A percentile compares a stretch with the other conserved stretches of the same genome.
Evolutionary conservation across 2,113 vertebrate species (phyloP).

Genomic region (Dryoscopus gambensis): DNA sequence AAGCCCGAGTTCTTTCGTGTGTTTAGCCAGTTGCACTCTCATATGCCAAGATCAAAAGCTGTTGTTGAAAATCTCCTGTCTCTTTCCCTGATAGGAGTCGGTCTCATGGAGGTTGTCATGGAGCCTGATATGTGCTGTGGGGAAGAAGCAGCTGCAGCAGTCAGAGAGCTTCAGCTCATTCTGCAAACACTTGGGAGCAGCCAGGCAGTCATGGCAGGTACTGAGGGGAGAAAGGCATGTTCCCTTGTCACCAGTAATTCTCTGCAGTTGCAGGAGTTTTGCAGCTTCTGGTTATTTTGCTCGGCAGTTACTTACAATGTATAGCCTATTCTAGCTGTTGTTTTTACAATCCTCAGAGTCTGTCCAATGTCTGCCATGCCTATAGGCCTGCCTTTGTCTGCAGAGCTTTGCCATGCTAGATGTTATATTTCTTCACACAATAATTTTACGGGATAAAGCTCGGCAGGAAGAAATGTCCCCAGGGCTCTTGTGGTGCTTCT

Average conservation of each 20-base stretch:
- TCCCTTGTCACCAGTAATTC: neutral
- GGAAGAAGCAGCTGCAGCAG: slow-evolving; percentile 90
- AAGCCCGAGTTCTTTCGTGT: neutral
- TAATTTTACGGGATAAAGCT: neutral
- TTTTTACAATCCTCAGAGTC: neutral
- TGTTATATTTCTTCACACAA: neutral
- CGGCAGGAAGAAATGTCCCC: neutral
- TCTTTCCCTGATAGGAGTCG: slow-evolving; percentile 79
- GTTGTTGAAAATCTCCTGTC: neutral
- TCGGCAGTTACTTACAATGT: neutral
- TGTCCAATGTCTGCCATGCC: neutral
- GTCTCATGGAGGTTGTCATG: slow-evolving; percentile 98
- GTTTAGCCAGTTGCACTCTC: neutral
- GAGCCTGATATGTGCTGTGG: slow-evolving; percentile 96
- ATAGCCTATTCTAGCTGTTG: neutral
- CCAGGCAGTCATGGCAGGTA: slow-evolving; percentile 96
- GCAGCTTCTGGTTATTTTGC: slow-evolving; percentile 10
- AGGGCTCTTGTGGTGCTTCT: neutral
- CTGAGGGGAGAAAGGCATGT: neutral
- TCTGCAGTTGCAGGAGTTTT: neutral
- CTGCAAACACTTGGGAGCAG: slow-evolving; percentile 92
- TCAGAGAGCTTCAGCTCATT: slow-evolving; percentile 94
- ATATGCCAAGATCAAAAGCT: slow-evolving; percentile 20
- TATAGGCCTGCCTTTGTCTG: neutral
- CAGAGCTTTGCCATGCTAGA: neutral